A percentile compares a stretch with the other conserved stretches of the same genome.
These are phyloP conservation scores for Theodoxus fluviatilis DNA, from an alignment of 2,888 invertebrate genomes.

Conservation along the genomic window DNA sequence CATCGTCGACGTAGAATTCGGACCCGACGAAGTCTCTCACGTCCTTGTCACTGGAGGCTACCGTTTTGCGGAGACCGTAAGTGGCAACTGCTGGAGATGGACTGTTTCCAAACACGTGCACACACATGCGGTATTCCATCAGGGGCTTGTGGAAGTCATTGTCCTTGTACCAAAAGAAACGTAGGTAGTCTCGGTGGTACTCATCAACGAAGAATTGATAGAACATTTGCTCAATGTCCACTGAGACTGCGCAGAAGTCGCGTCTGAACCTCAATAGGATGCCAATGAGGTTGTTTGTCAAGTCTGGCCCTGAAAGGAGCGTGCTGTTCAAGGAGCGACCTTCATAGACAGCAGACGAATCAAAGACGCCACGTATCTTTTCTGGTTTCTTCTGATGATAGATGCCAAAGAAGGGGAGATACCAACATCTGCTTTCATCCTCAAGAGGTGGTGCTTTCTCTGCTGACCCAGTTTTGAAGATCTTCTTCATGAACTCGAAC, in stretches of 20 bases:
- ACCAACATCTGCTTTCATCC: constrained; percentile 28
- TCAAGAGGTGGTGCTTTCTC: constrained; percentile 31
- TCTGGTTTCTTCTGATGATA: constrained; percentile 34
- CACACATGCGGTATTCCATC: constrained; percentile 36
- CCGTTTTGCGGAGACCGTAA: constrained; percentile 31
- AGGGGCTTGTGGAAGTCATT: constrained; percentile 30
- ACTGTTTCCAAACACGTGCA: constrained; percentile 39
- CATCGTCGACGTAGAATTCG: constrained; percentile 40
- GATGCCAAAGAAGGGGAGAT: constrained; percentile 33
- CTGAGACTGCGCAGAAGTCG: constrained; percentile 28
- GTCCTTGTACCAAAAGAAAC: constrained; percentile 37
- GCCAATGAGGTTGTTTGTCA: constrained; percentile 35
- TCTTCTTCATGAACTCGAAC: constrained; percentile 27
- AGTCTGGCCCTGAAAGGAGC: constrained; percentile 32
- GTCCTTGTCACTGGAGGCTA: constrained; percentile 25
- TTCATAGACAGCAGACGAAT: constrained; percentile 31
- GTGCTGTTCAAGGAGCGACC: constrained; percentile 29
- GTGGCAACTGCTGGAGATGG: constrained; percentile 38
- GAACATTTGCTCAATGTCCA: constrained; percentile 38
- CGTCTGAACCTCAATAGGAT: constrained; percentile 34
- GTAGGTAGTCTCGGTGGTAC: constrained; percentile 32
- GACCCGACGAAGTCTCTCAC: constrained; percentile 30
- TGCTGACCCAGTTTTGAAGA: constrained; percentile 30
- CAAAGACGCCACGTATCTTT: constrained; percentile 31
- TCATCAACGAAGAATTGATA: constrained; percentile 32